Conservation (phyloP, 2,797 vertebrate species). For the Catostomus latipinnis region DNA sequence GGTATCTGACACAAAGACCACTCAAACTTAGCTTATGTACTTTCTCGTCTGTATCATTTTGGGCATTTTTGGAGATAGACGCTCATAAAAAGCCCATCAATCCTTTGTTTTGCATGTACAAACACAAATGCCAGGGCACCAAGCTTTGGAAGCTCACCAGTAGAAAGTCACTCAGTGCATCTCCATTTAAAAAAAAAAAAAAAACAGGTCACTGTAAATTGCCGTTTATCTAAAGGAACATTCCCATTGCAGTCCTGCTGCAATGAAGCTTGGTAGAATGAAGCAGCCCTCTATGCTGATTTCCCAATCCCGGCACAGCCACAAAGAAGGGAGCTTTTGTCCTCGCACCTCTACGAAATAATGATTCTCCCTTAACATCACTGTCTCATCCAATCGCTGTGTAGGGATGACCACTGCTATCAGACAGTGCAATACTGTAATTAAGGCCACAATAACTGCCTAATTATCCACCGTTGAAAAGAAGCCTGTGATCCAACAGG, state of each 20-base stretch:
- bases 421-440: slow-evolving; percentile 70
- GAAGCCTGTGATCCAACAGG: slow-evolving; percentile 65
- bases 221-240: slow-evolving; percentile 63
- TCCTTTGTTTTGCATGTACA: slow-evolving; percentile 1
- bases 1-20: background rate
- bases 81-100: too few species aligned
- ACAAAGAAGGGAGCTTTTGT: slow-evolving; percentile 74
- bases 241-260: slow-evolving; percentile 70
- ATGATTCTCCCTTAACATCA: slow-evolving; percentile 74
- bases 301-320: slow-evolving; percentile 57
- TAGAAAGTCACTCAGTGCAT: slow-evolving; percentile 9
- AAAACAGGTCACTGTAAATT: slow-evolving; percentile 60
- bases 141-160: slow-evolving; percentile 6
- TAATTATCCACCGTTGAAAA: slow-evolving; percentile 77
- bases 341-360: slow-evolving; percentile 69
- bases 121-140: slow-evolving; percentile 20
- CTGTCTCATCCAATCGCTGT: slow-evolving; percentile 65
- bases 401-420: slow-evolving; percentile 61
- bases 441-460: slow-evolving; percentile 80
- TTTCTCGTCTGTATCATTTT: background rate
- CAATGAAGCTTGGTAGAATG: slow-evolving; percentile 63
- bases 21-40: background rate
- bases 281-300: slow-evolving; percentile 60
- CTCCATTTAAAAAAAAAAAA: too few species aligned
- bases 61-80: background rate